Evolutionary conservation across 2,888 invertebrate species (phyloP), one percentile per base, ranked within the genome.

Genomic region (Arrhopalites spinosus): DNA sequence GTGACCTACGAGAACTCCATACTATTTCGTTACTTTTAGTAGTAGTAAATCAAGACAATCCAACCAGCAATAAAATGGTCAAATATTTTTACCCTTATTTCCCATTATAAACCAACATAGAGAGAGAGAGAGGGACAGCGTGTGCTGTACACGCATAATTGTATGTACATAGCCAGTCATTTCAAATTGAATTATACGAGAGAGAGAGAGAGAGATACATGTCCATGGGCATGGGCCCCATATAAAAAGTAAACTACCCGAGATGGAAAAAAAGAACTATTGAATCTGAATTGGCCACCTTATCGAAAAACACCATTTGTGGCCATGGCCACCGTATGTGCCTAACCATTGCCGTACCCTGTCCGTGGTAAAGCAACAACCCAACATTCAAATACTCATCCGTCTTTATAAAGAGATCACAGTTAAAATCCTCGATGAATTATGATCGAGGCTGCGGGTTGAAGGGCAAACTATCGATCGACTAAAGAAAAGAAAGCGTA

Each of bases 1-100:
- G 69, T 74, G 74, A 74, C 74, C 74, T 74, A 74, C 43, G 74
- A 30, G 71, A 71, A 71, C n/a, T n/a, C n/a, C n/a, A 45, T 59
- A 61, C 45, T 71, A 71, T 71, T 45, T 61, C 25, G 61, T 71
- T 43, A 23, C n/a, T 3, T 45, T 47, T 17, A 47, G n/a, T 13
- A 47, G 47, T 43, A 71, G 71, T 71, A 71, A 71, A 71, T 71
- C 71, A 71, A 71, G 56, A 20, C 45, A 47, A 72, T 72, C 23
- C 29, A n/a, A 36, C 27, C 29, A 50, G 43, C 61, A 72, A 72
- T 72, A 72, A 72, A 72, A 63, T 64, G 50, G 43, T 59, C 66
- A 66, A 36, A 43, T 45, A 66, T 45, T 45, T 3, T 25, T 20
- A 59, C 25, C 1, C 27, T 59, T n/a, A 56, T 17, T 17, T 53